Conservation (phyloP, 2,113 vertebrate species). For the Numenius arquata region DNA sequence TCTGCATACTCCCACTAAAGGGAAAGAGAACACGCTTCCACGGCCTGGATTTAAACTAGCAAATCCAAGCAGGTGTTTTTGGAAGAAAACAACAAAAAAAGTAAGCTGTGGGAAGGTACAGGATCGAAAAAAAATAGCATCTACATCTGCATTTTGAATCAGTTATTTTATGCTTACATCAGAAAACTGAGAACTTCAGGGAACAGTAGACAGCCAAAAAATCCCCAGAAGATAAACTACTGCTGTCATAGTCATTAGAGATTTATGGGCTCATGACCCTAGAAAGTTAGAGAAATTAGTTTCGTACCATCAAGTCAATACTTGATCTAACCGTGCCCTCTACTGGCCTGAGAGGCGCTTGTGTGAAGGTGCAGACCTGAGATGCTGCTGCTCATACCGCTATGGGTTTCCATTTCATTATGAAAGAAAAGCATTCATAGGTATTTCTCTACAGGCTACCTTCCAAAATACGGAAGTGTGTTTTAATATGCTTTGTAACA, state of each 20-base stretch:
- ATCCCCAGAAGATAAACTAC: background rate
- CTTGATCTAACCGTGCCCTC: conserved; percentile 53
- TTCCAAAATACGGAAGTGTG: background rate
- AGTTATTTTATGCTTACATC: background rate
- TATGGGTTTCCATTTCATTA: background rate
- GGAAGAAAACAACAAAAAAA: background rate
- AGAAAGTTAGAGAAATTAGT: background rate
- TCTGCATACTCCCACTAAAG: background rate
- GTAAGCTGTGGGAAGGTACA: background rate
- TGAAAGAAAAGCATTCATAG: accelerated
- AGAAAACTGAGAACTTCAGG: background rate
- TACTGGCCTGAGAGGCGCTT: background rate
- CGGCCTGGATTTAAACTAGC: background rate
- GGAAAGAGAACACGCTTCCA: background rate
- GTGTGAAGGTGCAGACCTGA: background rate
- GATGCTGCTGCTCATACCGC: background rate
- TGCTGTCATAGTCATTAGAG: background rate
- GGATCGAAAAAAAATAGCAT: background rate
- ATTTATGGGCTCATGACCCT: background rate
- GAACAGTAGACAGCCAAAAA: background rate
- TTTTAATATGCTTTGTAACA: background rate
- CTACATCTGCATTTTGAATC: background rate
- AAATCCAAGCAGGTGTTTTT: background rate
- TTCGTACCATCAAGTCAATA: background rate
- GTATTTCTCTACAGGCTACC: background rate